Percentiles rank a stretch among this genome's conserved stretches.
These are phyloP conservation scores for Amphipoea oculea DNA, from an alignment of 2,888 invertebrate species.

Conservation along the genomic window DNA sequence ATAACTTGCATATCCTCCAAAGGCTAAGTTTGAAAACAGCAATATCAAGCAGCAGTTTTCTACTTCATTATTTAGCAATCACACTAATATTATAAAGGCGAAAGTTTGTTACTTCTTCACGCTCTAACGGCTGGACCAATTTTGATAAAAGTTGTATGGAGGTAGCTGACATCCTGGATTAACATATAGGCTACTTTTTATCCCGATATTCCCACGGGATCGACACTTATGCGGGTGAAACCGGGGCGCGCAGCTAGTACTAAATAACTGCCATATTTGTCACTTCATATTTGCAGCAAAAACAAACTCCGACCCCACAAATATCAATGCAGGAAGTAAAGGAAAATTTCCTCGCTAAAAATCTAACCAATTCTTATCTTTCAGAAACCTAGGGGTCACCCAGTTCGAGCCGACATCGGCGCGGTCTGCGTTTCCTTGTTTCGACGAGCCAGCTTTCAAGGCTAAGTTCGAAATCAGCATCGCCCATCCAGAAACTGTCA, in stretches of 20 bases:
- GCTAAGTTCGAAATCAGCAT: constrained; percentile 94
- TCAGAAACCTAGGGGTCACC: constrained; percentile 91
- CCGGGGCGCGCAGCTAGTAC: too few species aligned
- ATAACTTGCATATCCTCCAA: background rate
- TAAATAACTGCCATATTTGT: background rate
- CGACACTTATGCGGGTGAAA: too few species aligned
- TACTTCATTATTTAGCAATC: too few species aligned
- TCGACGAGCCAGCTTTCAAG: constrained; percentile 94
- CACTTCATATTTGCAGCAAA: background rate
- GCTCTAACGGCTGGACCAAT: too few species aligned
- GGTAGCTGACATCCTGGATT: too few species aligned
- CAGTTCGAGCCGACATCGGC: constrained; percentile 93
- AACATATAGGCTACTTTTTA: too few species aligned
- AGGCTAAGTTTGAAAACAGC: background rate
- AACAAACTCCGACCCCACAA: background rate
- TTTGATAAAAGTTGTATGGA: too few species aligned
- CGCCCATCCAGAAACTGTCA: constrained; percentile 91
- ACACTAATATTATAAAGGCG: too few species aligned
- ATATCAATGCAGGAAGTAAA: background rate
- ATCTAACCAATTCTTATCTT: constrained; percentile 56
- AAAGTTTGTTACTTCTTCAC: too few species aligned
- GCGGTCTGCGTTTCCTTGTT: constrained; percentile 93
- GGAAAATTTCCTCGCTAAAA: constrained; percentile 15
- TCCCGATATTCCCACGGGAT: too few species aligned
- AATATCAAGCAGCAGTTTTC: background rate